Percentiles rank a stretch among this genome's conserved stretches.
phyloP scores from a whole-genome alignment of 2,797 vertebrate species.

The Phrynocephalus vlangalii region DNA sequence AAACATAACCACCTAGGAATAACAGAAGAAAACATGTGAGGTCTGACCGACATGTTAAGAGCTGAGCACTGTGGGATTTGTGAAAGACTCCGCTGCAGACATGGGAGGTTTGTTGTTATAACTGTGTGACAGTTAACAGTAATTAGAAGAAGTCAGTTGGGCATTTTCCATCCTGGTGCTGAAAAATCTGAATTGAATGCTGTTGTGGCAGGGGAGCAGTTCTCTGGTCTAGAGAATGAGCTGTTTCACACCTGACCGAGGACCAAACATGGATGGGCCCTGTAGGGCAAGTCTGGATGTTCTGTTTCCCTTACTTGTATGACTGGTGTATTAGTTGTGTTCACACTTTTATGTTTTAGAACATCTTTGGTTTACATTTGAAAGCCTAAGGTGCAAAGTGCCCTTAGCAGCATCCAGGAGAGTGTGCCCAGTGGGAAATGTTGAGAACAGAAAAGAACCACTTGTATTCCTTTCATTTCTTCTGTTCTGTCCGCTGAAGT shows the following conservation, averaged over 20 bases:
- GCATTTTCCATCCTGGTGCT: not conserved
- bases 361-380: not conserved
- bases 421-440: not conserved
- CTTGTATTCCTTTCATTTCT: not conserved
- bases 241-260: not conserved
- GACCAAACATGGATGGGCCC: not conserved
- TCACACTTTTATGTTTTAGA: not conserved
- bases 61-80: conserved; percentile 45
- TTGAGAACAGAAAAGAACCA: too few species aligned
- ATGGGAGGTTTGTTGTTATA: not conserved
- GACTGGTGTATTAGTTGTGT: too few species aligned
- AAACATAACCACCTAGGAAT: not conserved
- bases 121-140: not conserved
- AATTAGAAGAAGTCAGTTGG: not conserved
- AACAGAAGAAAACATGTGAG: not conserved
- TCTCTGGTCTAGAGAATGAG: not conserved
- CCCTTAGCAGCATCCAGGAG: not conserved
- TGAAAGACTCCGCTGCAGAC: not conserved
- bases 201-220: not conserved
- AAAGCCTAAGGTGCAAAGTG: not conserved
- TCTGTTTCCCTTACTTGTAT: not conserved
- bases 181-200: not conserved
- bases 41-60: conserved; percentile 56
- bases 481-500: not conserved
- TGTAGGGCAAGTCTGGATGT: not conserved